Evolutionary conservation across 2,888 invertebrate genomes (phyloP).

Genomic region (Synergus gifuensis): DNA sequence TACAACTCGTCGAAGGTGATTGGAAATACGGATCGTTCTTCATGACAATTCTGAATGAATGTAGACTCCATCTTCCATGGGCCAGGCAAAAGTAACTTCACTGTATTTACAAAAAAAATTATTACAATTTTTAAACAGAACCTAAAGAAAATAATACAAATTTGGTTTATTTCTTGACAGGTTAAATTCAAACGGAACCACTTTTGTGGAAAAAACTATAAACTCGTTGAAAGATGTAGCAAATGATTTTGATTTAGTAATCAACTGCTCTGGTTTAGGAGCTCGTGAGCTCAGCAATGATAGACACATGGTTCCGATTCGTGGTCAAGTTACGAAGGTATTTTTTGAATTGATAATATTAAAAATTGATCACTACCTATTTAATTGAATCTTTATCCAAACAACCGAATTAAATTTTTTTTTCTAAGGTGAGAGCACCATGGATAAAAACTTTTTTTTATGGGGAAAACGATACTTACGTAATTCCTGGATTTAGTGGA

Average conservation of each 20-base stretch:
- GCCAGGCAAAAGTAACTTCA: slow-evolving; percentile 82
- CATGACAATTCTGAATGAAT: slow-evolving; percentile 88
- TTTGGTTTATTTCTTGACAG: slow-evolving; percentile 71
- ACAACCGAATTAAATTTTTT: background rate
- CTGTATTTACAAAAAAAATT: background rate
- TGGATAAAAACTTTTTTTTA: slow-evolving; percentile 95
- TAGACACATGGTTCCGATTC: slow-evolving; percentile 86
- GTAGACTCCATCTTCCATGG: slow-evolving; percentile 88
- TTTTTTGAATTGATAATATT: background rate
- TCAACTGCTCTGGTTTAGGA: slow-evolving; percentile 94
- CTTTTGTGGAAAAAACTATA: slow-evolving; percentile 80
- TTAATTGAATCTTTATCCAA: background rate
- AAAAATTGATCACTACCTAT: background rate
- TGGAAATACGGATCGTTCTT: slow-evolving; percentile 93
- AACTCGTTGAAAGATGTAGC: slow-evolving; percentile 82
- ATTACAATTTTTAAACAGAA: no score
- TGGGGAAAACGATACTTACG: slow-evolving; percentile 91
- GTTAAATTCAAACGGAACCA: slow-evolving; percentile 83
- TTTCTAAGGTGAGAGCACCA: slow-evolving; percentile 85
- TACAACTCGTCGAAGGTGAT: slow-evolving; percentile 84
- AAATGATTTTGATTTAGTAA: slow-evolving; percentile 83
- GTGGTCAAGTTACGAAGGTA: slow-evolving; percentile 91
- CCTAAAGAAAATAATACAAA: background rate
- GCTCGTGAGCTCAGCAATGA: slow-evolving; percentile 88
- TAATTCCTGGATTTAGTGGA: slow-evolving; percentile 88